Percentiles rank a stretch among this genome's conserved stretches.
Conservation (phyloP, 2,113 vertebrate genomes). For the Raja brachyura region DNA sequence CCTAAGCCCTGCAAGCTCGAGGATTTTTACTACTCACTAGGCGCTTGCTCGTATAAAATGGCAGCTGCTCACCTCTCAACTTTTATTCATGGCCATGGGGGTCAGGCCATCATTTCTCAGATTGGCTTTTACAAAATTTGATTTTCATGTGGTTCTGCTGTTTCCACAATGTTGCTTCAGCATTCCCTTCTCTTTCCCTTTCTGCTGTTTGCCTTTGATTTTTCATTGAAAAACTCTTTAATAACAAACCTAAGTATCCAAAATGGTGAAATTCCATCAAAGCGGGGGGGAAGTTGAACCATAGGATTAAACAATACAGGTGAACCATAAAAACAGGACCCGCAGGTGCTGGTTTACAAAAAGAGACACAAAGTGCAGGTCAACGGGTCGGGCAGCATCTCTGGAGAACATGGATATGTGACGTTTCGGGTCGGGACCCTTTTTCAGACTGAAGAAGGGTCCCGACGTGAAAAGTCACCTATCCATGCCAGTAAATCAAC, state of each 20-base stretch:
- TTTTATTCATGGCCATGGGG: not conserved
- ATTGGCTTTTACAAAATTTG: not conserved
- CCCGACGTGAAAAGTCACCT: too few species aligned
- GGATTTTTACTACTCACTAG: not conserved
- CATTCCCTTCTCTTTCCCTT: not conserved
- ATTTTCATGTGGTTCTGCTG: not conserved
- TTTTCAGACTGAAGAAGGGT: too few species aligned
- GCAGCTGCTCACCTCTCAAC: not conserved
- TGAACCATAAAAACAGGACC: not conserved
- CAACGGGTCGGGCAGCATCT: too few species aligned
- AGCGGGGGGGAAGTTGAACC: not conserved
- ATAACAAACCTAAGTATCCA: not conserved
- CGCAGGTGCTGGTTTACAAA: too few species aligned
- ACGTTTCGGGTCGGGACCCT: too few species aligned
- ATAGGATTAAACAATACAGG: not conserved
- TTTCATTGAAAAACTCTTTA: not conserved
- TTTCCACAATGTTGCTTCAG: not conserved
- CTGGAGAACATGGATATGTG: too few species aligned
- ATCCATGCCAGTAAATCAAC: not conserved
- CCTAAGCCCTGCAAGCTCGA: not conserved
- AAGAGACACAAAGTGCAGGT: too few species aligned
- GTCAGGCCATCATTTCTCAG: not conserved
- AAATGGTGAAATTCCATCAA: not conserved
- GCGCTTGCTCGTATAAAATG: not conserved
- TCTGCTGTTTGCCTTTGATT: not conserved